Conservation (phyloP, 2,113 vertebrate genomes). For the Sturnus vulgaris region DNA sequence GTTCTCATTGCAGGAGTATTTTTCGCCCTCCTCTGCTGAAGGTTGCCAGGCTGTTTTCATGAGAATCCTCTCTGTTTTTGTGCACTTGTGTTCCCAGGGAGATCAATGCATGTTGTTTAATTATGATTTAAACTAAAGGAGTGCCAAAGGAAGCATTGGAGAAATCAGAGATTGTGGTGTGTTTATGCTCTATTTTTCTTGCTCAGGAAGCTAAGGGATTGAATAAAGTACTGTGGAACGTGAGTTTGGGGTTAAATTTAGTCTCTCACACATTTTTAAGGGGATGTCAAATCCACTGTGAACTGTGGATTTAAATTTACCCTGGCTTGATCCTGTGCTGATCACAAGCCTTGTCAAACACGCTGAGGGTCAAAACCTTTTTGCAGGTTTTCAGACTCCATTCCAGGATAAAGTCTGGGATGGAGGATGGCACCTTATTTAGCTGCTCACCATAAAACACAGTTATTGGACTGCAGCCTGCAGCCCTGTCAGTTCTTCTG, state of each 20-base stretch:
- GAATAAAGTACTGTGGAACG: background rate
- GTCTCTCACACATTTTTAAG: background rate
- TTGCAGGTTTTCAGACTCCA: background rate
- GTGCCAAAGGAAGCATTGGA: background rate
- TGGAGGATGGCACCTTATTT: slow-evolving; percentile 15
- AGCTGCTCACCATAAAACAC: background rate
- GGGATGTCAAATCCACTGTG: background rate
- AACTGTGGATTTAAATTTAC: background rate
- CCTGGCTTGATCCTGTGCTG: background rate
- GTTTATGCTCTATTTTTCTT: background rate
- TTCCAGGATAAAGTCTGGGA: background rate
- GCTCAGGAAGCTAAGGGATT: background rate
- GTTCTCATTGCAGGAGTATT: slow-evolving; percentile 27
- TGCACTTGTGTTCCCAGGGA: background rate
- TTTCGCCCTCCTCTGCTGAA: background rate
- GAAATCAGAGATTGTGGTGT: background rate
- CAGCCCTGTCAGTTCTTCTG: background rate
- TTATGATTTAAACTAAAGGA: background rate
- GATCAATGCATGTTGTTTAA: background rate
- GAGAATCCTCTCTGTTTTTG: slow-evolving; percentile 25
- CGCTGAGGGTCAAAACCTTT: background rate
- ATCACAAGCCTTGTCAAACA: background rate
- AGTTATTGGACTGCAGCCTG: background rate
- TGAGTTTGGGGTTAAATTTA: background rate
- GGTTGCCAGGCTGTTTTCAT: background rate